These are phyloP conservation scores for Tetramorium parvispinum DNA, from an alignment of 1,140 invertebrate species.

Conservation along the genomic window DNA sequence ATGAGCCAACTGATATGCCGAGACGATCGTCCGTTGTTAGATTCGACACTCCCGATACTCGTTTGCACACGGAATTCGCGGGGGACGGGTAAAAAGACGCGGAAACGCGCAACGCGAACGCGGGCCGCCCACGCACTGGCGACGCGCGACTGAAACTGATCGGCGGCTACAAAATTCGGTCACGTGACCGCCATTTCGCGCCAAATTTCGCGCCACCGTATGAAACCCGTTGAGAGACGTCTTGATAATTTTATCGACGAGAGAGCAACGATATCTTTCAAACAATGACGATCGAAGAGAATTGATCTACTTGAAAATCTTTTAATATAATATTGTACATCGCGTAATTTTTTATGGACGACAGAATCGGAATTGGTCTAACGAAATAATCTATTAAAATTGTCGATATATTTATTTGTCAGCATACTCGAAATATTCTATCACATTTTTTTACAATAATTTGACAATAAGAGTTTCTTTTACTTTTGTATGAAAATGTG, in stretches of 20 bases:
- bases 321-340: too few relatives aligned
- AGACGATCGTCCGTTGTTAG: neutral
- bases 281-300: too few relatives aligned
- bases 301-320: too few relatives aligned
- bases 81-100: neutral
- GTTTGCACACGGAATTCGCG: neutral
- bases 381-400: neutral
- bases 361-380: neutral
- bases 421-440: neutral
- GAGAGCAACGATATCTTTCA: too few relatives aligned
- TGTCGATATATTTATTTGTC: neutral
- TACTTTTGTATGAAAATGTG: too few relatives aligned
- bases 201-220: neutral
- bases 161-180: neutral
- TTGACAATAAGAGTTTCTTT: too few relatives aligned
- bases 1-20: too few relatives aligned
- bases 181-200: neutral
- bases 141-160: neutral
- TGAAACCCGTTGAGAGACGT: neutral
- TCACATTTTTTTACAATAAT: neutral
- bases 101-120: neutral
- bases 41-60: neutral
- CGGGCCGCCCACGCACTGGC: too few relatives aligned
- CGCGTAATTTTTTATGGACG: neutral
- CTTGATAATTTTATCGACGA: neutral